Percentiles rank a stretch among this genome's conserved stretches.
These are phyloP conservation scores for Coptodon rendalli DNA, from an alignment of 2,113 vertebrate genomes.

Conservation along the genomic window DNA sequence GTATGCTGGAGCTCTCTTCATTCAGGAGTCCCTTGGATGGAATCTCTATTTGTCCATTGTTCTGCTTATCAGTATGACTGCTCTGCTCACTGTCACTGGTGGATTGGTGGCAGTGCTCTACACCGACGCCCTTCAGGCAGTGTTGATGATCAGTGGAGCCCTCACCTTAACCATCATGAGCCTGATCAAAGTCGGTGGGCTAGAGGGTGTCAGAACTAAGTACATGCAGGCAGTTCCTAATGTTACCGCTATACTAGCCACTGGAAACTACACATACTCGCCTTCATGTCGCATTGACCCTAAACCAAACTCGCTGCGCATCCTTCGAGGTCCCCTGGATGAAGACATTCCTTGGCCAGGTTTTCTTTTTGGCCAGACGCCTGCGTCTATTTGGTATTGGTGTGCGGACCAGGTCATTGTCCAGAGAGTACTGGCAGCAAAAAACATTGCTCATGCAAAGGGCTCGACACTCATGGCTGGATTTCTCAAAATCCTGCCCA, in stretches of 20 bases:
- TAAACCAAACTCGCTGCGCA: conserved; percentile 83
- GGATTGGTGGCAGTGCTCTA: conserved; percentile 96
- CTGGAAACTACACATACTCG: conserved; percentile 83
- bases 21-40: conserved; percentile 97
- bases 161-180: conserved; percentile 89
- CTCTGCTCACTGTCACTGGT: conserved; percentile 90
- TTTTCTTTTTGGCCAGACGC: conserved; percentile 92
- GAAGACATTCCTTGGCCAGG: conserved; percentile 97
- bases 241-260: conserved; percentile 81
- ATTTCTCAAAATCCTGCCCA: conserved; percentile 90
- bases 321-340: conserved; percentile 87
- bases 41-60: conserved; percentile 93
- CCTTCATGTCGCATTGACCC: conserved; percentile 85
- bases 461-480: conserved; percentile 96
- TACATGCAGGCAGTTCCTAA: conserved; percentile 94
- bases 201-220: conserved; percentile 88
- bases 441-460: conserved; percentile 93
- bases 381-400: conserved; percentile 99
- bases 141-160: conserved; percentile 94
- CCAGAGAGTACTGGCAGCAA: conserved; percentile 92
- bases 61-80: conserved; percentile 92
- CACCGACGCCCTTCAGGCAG: conserved; percentile 93
- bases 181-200: conserved; percentile 84
- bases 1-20: conserved; percentile 96
- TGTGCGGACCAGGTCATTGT: conserved; percentile 98